phyloP scores from a whole-genome alignment of 2,113 vertebrate genomes.

The Anolis carolinensis region DNA sequence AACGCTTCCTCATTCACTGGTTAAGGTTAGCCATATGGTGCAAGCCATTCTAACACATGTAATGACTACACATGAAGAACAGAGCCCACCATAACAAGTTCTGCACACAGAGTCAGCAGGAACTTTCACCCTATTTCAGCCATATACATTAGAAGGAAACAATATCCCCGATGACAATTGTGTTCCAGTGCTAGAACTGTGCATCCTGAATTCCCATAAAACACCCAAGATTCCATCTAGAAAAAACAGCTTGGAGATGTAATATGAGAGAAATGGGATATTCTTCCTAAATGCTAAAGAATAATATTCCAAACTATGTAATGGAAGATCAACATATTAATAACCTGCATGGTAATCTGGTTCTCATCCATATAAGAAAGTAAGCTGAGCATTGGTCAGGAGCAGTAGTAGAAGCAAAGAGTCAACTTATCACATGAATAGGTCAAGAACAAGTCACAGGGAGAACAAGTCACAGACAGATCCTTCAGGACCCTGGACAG shows the following conservation, averaged over 20 bases:
- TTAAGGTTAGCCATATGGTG: not conserved
- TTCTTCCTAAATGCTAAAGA: not conserved
- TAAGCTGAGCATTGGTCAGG: not conserved
- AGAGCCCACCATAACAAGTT: not conserved
- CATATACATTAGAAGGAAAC: not conserved
- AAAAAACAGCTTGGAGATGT: too few species aligned
- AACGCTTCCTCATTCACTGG: not conserved
- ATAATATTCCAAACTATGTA: not conserved
- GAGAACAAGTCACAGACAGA: not conserved
- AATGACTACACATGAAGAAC: not conserved
- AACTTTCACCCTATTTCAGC: not conserved
- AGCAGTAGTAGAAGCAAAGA: not conserved
- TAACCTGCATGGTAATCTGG: not conserved
- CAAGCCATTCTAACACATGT: not conserved
- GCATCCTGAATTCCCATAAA: not conserved
- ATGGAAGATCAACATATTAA: not conserved
- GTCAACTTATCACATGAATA: not conserved
- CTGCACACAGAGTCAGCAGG: not conserved
- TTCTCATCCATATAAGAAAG: not conserved
- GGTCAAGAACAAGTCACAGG: not conserved
- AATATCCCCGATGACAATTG: not conserved
- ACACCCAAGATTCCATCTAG: too few species aligned
- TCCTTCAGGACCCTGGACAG: not conserved
- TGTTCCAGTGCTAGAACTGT: not conserved
- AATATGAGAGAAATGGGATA: not conserved